Percentiles rank a stretch among this genome's conserved stretches.
These are phyloP conservation scores for Pollachius pollachius DNA, from an alignment of 2,113 vertebrate genomes.

Conservation along the genomic window DNA sequence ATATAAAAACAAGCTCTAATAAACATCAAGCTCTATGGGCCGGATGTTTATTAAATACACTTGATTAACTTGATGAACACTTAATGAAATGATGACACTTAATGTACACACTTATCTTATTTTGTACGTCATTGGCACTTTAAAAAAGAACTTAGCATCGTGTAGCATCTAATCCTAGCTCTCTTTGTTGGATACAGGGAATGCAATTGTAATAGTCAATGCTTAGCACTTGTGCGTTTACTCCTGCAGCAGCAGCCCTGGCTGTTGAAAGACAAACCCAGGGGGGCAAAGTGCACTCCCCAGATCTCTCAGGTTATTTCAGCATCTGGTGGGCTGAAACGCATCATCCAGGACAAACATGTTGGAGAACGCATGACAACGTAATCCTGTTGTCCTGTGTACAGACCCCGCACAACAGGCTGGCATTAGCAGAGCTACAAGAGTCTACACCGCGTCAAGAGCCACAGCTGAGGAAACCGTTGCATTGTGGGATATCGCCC, in stretches of 20 bases:
- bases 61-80: too few species aligned
- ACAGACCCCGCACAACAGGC: background rate
- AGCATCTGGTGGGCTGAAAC: background rate
- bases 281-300: background rate
- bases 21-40: too few species aligned
- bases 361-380: constrained; percentile 3
- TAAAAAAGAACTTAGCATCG: too few species aligned
- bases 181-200: too few species aligned
- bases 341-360: background rate
- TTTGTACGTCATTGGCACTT: too few species aligned
- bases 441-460: background rate
- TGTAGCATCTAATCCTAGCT: too few species aligned
- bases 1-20: too few species aligned
- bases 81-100: too few species aligned
- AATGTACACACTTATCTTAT: too few species aligned
- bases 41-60: too few species aligned
- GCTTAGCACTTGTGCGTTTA: constrained; percentile 11
- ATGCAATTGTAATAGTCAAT: too few species aligned
- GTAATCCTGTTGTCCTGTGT: constrained; percentile 3
- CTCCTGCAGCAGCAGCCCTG: constrained; percentile 27
- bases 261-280: constrained; percentile 16
- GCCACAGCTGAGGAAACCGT: background rate
- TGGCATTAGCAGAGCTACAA: background rate
- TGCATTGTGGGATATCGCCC: constrained; percentile 1
- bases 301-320: constrained; percentile 6